Evolutionary conservation across 2,797 vertebrate genomes (phyloP).

Genomic region (Hemitrygon akajei): DNA sequence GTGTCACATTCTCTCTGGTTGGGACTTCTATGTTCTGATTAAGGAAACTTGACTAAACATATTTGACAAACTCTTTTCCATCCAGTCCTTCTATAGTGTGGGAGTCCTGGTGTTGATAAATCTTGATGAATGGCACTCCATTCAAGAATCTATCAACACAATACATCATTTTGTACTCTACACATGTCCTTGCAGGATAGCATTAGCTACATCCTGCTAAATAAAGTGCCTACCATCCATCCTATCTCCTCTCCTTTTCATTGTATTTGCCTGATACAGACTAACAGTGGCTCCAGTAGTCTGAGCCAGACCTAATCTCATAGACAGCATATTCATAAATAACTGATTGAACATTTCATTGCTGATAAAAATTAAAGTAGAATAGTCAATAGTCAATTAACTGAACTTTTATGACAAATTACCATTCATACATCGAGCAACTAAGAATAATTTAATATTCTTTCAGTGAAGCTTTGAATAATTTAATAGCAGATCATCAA

Average conservation of each 20-base stretch:
- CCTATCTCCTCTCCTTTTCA: not conserved
- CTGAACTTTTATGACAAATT: not conserved
- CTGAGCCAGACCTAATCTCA: not conserved
- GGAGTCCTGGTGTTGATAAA: too few relatives aligned
- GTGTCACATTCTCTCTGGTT: too few relatives aligned
- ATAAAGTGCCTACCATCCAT: too few relatives aligned
- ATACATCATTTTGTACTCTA: too few relatives aligned
- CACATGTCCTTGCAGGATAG: too few relatives aligned
- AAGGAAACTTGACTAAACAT: too few relatives aligned
- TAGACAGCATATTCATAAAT: not conserved
- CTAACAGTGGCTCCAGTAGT: not conserved
- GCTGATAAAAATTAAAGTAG: slow-evolving; percentile 26
- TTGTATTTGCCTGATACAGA: not conserved
- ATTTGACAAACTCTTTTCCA: too few relatives aligned
- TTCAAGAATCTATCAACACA: too few relatives aligned
- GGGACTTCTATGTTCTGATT: too few relatives aligned
- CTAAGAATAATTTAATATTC: not conserved
- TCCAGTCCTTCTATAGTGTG: too few relatives aligned
- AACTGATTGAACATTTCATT: not conserved
- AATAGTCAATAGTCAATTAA: slow-evolving; percentile 5
- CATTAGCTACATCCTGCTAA: too few relatives aligned
- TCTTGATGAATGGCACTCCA: too few relatives aligned
- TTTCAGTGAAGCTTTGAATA: not conserved
- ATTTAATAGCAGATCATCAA: not conserved
- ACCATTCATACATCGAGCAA: not conserved